Evolutionary conservation across 30 jellyfish, hydroid and myxozoan genomes (phyloP).

Genomic region (Cassiopea xamachana): DNA sequence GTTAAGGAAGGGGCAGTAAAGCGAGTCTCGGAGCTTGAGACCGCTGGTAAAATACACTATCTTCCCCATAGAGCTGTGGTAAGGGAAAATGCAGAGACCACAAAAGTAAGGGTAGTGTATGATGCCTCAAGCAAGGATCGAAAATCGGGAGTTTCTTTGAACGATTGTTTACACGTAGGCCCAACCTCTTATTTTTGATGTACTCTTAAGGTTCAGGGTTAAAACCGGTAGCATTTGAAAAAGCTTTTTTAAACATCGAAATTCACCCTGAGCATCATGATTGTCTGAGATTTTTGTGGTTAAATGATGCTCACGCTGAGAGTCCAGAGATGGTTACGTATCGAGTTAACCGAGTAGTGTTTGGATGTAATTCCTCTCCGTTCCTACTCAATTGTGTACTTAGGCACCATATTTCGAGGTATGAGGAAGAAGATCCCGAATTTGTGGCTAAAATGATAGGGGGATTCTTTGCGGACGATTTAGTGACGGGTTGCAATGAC

Average conservation of each 20-base stretch:
- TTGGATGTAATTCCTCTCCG: constrained; percentile 50
- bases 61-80: constrained; percentile 63
- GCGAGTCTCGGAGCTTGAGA: constrained; percentile 58
- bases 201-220: constrained; percentile 46
- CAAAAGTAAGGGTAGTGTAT: constrained; percentile 59
- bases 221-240: constrained; percentile 20
- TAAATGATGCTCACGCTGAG: constrained; percentile 40
- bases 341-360: constrained; percentile 38
- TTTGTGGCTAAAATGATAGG: constrained; percentile 26
- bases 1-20: constrained; percentile 40
- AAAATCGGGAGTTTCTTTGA: constrained; percentile 47
- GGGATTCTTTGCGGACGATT: constrained; percentile 62
- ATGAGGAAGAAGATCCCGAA: constrained; percentile 54
- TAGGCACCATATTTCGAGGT: constrained; percentile 45
- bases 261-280: constrained; percentile 51
- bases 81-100: constrained; percentile 56
- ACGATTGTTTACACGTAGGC: constrained; percentile 68
- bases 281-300: constrained; percentile 61
- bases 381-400: constrained; percentile 55
- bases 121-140: constrained; percentile 59
- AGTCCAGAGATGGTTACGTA: constrained; percentile 14
- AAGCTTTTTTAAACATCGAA: constrained; percentile 45
- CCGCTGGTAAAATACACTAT: constrained; percentile 27
- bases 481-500: constrained; percentile 41
- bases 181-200: constrained; percentile 50